Percentiles rank a stretch among this genome's conserved stretches.
These are phyloP conservation scores for Drosophila arawakana DNA, from an alignment of 1,140 invertebrate species.

Conservation along the genomic window DNA sequence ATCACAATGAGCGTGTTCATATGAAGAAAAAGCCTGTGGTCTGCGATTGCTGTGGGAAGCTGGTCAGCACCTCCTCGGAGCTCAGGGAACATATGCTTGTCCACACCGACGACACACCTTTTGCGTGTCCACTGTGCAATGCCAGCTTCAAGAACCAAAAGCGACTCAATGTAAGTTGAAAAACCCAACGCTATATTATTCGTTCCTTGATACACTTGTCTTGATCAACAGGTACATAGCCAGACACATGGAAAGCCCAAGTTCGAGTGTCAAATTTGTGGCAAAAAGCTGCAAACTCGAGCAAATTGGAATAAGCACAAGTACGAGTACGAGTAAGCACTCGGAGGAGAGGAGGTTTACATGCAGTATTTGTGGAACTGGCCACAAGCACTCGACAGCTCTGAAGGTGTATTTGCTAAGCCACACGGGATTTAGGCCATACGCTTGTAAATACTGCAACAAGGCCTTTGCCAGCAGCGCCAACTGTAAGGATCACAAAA, in stretches of 20 bases:
- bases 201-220: background rate
- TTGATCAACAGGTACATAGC: conserved; percentile 47
- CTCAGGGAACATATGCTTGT: conserved; percentile 85
- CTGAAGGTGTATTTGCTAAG: conserved; percentile 84
- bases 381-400: conserved; percentile 79
- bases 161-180: conserved; percentile 45
- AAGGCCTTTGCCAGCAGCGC: conserved; percentile 85
- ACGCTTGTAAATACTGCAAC: conserved; percentile 85
- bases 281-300: conserved; percentile 84
- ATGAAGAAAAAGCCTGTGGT: conserved; percentile 82
- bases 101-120: conserved; percentile 79
- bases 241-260: conserved; percentile 84
- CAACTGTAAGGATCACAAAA: conserved; percentile 85
- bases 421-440: conserved; percentile 84
- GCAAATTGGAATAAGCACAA: conserved; percentile 85
- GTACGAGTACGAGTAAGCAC: conserved; percentile 85
- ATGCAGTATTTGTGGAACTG: conserved; percentile 77
- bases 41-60: conserved; percentile 85
- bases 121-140: conserved; percentile 49
- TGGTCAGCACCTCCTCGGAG: conserved; percentile 84
- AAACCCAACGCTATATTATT: background rate
- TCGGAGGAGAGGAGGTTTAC: conserved; percentile 83
- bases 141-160: conserved; percentile 59
- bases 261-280: conserved; percentile 85
- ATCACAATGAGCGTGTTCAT: conserved; percentile 84